Percentiles rank a stretch among this genome's conserved stretches.
Conservation (phyloP, 1,140 invertebrate genomes). For the Carcinoscorpius rotundicauda region DNA sequence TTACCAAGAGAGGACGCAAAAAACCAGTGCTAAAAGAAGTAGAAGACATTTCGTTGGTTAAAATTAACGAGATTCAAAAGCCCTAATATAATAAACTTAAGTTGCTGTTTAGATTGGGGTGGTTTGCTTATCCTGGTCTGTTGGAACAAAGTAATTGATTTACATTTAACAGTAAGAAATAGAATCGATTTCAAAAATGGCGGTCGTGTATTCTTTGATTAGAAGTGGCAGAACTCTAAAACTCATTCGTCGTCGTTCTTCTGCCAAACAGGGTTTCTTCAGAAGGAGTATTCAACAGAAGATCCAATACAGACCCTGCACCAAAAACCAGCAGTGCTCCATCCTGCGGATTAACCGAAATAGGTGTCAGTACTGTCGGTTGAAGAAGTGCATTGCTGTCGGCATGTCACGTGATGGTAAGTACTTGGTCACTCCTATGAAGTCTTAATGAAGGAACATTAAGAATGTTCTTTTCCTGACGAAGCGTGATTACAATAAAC, state of each 20-base stretch:
- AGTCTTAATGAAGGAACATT: neutral
- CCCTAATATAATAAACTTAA: too few relatives aligned
- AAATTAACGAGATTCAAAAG: too few relatives aligned
- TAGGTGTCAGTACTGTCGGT: constrained; percentile 89
- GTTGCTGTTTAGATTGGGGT: too few relatives aligned
- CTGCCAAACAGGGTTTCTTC: constrained; percentile 44
- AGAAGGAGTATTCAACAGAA: constrained; percentile 89
- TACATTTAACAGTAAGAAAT: too few relatives aligned
- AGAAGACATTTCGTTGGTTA: too few relatives aligned
- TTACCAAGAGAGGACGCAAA: too few relatives aligned
- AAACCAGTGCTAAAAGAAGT: too few relatives aligned
- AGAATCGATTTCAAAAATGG: too few relatives aligned
- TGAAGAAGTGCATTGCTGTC: constrained; percentile 95
- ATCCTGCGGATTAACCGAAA: constrained; percentile 93
- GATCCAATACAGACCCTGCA: constrained; percentile 93
- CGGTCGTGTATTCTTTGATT: too few relatives aligned
- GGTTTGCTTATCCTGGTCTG: too few relatives aligned
- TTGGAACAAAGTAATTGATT: too few relatives aligned
- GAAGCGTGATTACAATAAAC: neutral
- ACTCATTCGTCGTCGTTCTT: constrained; percentile 12
- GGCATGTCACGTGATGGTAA: constrained; percentile 97
- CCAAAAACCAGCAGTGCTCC: constrained; percentile 94
- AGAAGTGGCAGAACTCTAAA: too few relatives aligned
- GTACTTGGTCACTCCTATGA: constrained; percentile 27
- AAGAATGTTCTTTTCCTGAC: neutral